phyloP scores from a whole-genome alignment of 2,888 invertebrate species.

The Hypsopygia costalis region DNA sequence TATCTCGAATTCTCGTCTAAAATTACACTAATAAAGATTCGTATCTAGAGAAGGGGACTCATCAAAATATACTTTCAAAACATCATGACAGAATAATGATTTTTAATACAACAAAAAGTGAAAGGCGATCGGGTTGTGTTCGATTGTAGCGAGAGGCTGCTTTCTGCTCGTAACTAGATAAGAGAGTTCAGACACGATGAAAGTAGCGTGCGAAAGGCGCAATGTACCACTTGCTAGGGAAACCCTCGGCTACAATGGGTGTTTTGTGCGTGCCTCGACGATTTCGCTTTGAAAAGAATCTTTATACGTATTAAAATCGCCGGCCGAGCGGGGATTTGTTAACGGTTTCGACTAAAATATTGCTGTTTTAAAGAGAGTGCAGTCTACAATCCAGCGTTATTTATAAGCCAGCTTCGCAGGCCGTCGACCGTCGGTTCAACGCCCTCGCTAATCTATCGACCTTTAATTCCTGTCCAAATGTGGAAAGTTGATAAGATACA shows the following conservation, averaged over 20 bases:
- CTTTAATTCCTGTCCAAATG: conserved; percentile 33
- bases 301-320: conserved; percentile 1
- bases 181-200: conserved; percentile 58
- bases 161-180: conserved; percentile 68
- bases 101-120: conserved; percentile 70
- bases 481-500: conserved; percentile 44
- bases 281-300: conserved; percentile 12
- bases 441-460: conserved; percentile 50
- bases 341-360: conserved; percentile 38
- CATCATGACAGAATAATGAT: conserved; percentile 52
- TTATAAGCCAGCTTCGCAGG: conserved; percentile 53
- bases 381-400: conserved; percentile 50
- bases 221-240: conserved; percentile 47
- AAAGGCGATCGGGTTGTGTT: conserved; percentile 52
- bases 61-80: conserved; percentile 40
- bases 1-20: background rate
- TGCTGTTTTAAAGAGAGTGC: conserved; percentile 34
- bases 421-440: conserved; percentile 45
- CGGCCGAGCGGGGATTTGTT: conserved; percentile 27
- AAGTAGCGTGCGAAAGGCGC: conserved; percentile 58
- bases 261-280: conserved; percentile 16
- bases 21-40: background rate
- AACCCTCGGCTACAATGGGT: conserved; percentile 39
- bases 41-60: background rate
- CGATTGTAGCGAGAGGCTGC: conserved; percentile 49